Evolutionary conservation across 2,113 vertebrate species (phyloP).

Genomic region (Polypterus bichir): DNA sequence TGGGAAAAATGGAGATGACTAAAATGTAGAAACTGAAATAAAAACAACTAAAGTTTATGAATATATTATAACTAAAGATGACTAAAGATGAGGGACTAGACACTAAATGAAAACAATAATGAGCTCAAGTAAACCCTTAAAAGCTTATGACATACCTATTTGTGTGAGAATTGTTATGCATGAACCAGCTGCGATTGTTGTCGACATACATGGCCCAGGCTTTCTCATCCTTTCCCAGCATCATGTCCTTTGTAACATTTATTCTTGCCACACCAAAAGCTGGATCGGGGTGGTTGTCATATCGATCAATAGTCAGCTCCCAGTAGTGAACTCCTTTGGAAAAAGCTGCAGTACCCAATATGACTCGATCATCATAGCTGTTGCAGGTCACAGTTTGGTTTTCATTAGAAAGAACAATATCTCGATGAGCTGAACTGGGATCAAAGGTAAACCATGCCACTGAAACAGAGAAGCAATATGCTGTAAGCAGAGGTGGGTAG

Average conservation of each 20-base stretch:
- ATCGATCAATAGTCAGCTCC: slow-evolving; percentile 84
- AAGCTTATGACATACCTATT: slow-evolving; percentile 58
- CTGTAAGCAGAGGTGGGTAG: too few relatives aligned
- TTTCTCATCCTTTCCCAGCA: slow-evolving; percentile 94
- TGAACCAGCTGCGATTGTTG: slow-evolving; percentile 98
- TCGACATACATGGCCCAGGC: slow-evolving; percentile 99
- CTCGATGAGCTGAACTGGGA: slow-evolving; percentile 78
- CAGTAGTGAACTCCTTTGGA: slow-evolving; percentile 92
- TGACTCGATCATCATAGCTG: slow-evolving; percentile 91
- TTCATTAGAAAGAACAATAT: slow-evolving; percentile 86
- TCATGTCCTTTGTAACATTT: slow-evolving; percentile 85
- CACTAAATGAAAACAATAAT: background rate
- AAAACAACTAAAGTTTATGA: background rate
- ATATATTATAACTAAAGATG: background rate
- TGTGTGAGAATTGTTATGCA: slow-evolving; percentile 97
- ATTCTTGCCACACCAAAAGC: slow-evolving; percentile 90
- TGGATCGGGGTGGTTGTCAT: slow-evolving; percentile 92
- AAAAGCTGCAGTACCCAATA: slow-evolving; percentile 86
- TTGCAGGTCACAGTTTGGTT: slow-evolving; percentile 88
- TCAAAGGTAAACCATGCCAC: slow-evolving; percentile 97
- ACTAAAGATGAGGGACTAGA: background rate
- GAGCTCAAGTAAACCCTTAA: background rate
- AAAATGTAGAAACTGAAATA: background rate
- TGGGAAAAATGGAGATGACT: too few relatives aligned
- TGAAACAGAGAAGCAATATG: slow-evolving; percentile 33